Conservation (phyloP, 2,113 vertebrate genomes). For the Dromaius novaehollandiae region DNA sequence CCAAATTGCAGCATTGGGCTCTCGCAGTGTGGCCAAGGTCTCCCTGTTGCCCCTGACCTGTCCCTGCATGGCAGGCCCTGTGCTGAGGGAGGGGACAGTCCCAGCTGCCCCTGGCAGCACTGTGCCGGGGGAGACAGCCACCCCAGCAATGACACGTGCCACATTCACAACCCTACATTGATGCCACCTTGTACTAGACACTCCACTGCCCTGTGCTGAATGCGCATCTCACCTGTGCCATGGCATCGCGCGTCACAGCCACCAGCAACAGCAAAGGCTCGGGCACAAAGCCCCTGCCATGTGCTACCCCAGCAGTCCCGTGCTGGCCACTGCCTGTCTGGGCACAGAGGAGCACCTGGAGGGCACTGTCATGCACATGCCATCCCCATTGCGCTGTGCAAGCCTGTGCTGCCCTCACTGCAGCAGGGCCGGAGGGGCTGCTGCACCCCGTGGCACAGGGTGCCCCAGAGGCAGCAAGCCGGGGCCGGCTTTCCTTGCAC, state of each 20-base stretch:
- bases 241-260: not conserved
- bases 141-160: not conserved
- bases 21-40: not conserved
- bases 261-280: accelerated
- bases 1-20: too few species aligned
- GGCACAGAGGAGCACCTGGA: not conserved
- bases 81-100: not conserved
- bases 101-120: not conserved
- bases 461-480: too few species aligned
- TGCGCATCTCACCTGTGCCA: accelerated
- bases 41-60: not conserved
- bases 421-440: not conserved
- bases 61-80: not conserved
- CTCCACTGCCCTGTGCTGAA: not conserved
- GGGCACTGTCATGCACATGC: not conserved
- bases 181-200: not conserved
- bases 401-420: not conserved
- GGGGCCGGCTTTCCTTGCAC: accelerated
- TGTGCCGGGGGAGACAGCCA: too few species aligned
- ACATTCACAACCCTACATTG: not conserved
- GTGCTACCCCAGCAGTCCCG: too few species aligned
- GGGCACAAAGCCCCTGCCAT: not conserved
- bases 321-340: accelerated
- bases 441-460: not conserved
- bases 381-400: accelerated